A percentile compares a stretch with the other conserved stretches of the same genome.
phyloP scores from a whole-genome alignment of 1,140 invertebrate genomes.

The Drosophila biarmipes region DNA sequence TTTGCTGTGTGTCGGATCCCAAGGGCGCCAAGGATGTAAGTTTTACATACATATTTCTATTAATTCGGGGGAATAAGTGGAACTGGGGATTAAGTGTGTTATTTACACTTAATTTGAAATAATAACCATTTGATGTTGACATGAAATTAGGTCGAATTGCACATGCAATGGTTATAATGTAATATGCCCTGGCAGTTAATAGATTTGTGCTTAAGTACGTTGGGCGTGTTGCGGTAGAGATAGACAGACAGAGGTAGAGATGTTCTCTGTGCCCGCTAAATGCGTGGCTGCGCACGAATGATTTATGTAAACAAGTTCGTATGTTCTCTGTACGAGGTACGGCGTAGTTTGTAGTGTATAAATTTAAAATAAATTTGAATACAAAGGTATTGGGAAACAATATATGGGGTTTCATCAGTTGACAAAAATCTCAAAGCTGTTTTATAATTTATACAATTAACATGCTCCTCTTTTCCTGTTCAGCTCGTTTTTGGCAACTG shows the following conservation, averaged over 20 bases:
- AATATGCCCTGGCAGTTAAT: no score
- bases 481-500: slow-evolving; percentile 98
- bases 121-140: no score
- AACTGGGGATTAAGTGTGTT: background rate
- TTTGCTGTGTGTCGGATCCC: slow-evolving; percentile 97
- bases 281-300: no score
- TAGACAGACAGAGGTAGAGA: no score
- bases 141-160: no score
- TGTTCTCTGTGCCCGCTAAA: no score
- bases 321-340: background rate
- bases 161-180: no score
- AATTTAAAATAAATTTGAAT: slow-evolving; percentile 11
- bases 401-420: background rate
- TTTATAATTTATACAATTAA: background rate
- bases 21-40: slow-evolving; percentile 96
- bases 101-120: no score
- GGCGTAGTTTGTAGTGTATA: background rate
- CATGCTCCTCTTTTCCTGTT: slow-evolving; percentile 47
- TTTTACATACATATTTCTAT: slow-evolving; percentile 28
- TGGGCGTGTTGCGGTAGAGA: no score
- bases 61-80: background rate
- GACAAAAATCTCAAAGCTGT: background rate
- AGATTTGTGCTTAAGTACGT: no score
- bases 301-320: background rate
- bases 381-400: background rate